A percentile compares a stretch with the other conserved stretches of the same genome.
These are phyloP conservation scores for Gymnoscelis rufifasciata DNA, from an alignment of 2,888 invertebrate genomes.

Conservation along the genomic window DNA sequence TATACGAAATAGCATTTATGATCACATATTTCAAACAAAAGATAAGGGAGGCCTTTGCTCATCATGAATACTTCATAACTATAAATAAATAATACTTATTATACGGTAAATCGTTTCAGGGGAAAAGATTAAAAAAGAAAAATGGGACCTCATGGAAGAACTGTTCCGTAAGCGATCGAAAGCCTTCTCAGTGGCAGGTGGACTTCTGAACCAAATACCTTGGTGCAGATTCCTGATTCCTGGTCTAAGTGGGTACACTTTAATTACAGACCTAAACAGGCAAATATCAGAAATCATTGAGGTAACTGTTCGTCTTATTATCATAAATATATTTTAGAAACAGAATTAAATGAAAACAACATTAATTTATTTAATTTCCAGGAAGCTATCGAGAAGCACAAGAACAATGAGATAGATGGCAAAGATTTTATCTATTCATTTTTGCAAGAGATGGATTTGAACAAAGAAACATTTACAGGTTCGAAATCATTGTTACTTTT, in stretches of 20 bases:
- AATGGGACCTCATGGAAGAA: conserved; percentile 52
- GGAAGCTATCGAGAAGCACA: conserved; percentile 77
- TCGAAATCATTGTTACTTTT: too few relatives aligned
- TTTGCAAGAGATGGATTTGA: conserved; percentile 76
- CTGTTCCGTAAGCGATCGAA: conserved; percentile 53
- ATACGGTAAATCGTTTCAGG: too few relatives aligned
- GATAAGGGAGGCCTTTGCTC: too few relatives aligned
- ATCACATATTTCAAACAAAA: too few relatives aligned
- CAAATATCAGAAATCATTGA: conserved; percentile 78
- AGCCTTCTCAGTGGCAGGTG: conserved; percentile 82
- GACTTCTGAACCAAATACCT: conserved; percentile 83
- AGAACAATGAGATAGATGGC: conserved; percentile 48
- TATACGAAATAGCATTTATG: too few relatives aligned
- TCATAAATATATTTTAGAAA: neutral
- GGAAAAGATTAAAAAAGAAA: conserved; percentile 78
- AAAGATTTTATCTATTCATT: conserved; percentile 82
- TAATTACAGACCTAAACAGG: conserved; percentile 69
- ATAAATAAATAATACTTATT: too few relatives aligned
- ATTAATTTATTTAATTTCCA: conserved; percentile 45
- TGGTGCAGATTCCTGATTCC: conserved; percentile 83
- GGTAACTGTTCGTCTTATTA: conserved; percentile 28
- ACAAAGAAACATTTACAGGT: conserved; percentile 55
- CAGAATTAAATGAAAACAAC: too few relatives aligned
- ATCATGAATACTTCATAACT: too few relatives aligned
- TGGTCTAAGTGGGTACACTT: conserved; percentile 79